Evolutionary conservation across 2,888 invertebrate genomes (phyloP).

Genomic region (Hypselothyrea guttata): DNA sequence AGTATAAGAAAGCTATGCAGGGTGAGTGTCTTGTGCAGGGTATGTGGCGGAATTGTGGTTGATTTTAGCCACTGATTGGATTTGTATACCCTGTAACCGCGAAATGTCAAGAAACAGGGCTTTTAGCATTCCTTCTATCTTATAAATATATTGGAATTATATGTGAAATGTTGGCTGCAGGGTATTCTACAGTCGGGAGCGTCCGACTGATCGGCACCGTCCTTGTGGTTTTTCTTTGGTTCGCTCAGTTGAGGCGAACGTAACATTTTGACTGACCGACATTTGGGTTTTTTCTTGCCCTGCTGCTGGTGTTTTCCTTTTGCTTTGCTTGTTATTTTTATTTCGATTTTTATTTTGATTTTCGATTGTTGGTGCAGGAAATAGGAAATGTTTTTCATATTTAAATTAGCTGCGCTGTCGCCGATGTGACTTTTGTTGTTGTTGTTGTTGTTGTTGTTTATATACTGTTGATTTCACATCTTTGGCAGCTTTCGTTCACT

Average conservation of each 20-base stretch:
- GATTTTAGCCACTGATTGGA: conserved; percentile 36
- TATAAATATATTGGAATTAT: too few species aligned
- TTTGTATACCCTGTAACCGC: too few species aligned
- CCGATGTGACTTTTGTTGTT: conserved; percentile 10
- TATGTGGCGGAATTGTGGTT: neutral
- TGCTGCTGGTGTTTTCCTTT: too few species aligned
- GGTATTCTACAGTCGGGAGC: too few species aligned
- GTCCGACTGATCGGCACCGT: too few species aligned
- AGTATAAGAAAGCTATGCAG: neutral
- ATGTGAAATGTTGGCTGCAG: too few species aligned
- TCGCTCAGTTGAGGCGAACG: conserved; percentile 7
- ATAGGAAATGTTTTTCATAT: conserved; percentile 75
- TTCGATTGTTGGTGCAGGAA: conserved; percentile 54
- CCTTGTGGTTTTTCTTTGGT: too few species aligned
- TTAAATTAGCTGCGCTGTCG: conserved; percentile 58
- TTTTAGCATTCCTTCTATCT: too few species aligned
- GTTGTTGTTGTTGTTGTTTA: too few species aligned
- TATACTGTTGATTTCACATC: conserved; percentile 33
- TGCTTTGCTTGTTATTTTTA: conserved; percentile 13
- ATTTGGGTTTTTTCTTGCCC: neutral
- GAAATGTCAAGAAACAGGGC: too few species aligned
- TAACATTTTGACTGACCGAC: neutral
- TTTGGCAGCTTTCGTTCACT: conserved; percentile 50
- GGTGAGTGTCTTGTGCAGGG: neutral
- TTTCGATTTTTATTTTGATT: conserved; percentile 28